These are phyloP conservation scores for Hycleus cichorii DNA, from an alignment of 1,140 invertebrate species.

Conservation along the genomic window DNA sequence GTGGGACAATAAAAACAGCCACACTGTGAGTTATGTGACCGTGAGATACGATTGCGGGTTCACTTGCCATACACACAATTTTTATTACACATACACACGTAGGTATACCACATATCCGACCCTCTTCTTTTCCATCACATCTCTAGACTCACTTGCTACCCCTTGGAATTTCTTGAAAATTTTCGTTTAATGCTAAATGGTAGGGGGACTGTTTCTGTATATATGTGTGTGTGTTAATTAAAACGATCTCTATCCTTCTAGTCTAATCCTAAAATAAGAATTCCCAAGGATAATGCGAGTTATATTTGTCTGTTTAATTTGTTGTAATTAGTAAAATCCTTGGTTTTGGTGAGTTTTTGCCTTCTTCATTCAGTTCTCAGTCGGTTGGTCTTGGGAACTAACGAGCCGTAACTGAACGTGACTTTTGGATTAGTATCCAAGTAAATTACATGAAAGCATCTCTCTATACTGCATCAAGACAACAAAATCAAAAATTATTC, in stretches of 20 bases:
- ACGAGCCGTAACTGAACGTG: slow-evolving; percentile 24
- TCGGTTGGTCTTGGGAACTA: slow-evolving; percentile 7
- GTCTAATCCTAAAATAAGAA: slow-evolving; percentile 3
- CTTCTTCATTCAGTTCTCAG: neutral
- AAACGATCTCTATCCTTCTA: neutral
- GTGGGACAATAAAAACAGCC: slow-evolving; percentile 14
- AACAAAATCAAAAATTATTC: too few relatives aligned
- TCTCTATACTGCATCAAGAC: too few relatives aligned
- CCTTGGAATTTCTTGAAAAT: too few relatives aligned
- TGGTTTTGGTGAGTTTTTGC: slow-evolving; percentile 14
- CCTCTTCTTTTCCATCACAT: too few relatives aligned
- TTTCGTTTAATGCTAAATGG: too few relatives aligned
- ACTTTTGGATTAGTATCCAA: slow-evolving; percentile 15
- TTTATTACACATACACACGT: neutral
- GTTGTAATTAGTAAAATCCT: slow-evolving; percentile 22
- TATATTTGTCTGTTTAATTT: slow-evolving; percentile 18
- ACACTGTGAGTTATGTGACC: slow-evolving; percentile 12
- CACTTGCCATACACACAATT: slow-evolving; percentile 10
- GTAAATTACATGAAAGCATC: too few relatives aligned
- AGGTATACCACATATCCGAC: too few relatives aligned
- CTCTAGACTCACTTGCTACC: too few relatives aligned
- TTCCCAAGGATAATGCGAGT: slow-evolving; percentile 14
- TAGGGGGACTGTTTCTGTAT: too few relatives aligned
- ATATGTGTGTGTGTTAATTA: neutral
- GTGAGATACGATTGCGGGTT: slow-evolving; percentile 6